Evolutionary conservation across 2,113 vertebrate species (phyloP).

Genomic region (Mus spicilegus): DNA sequence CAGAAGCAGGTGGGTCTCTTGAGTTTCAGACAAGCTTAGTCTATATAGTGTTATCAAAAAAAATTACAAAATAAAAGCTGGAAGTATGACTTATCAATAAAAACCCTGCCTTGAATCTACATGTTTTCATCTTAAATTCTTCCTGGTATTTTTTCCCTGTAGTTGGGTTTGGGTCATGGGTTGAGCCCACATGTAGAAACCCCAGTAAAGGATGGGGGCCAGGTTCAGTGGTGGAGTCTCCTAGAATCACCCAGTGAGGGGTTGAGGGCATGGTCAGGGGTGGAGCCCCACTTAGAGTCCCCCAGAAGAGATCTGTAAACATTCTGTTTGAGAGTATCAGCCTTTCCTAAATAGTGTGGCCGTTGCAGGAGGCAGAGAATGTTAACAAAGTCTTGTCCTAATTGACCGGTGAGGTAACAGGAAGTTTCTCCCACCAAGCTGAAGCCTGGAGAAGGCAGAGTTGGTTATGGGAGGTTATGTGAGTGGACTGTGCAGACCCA

Average conservation of each 20-base stretch:
- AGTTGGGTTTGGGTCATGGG: neutral
- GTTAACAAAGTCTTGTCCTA: neutral
- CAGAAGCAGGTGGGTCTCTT: neutral
- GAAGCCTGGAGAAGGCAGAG: neutral
- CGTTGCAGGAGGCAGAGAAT: neutral
- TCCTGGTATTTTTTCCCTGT: neutral
- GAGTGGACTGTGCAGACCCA: neutral
- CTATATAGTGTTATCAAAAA: neutral
- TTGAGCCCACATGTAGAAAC: neutral
- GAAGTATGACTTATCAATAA: neutral
- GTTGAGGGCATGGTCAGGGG: neutral
- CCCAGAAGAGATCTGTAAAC: neutral
- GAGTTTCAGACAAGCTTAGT: neutral
- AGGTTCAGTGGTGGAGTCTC: neutral
- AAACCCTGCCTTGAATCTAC: neutral
- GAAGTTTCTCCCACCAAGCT: neutral
- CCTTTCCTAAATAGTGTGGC: neutral
- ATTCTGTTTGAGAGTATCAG: neutral
- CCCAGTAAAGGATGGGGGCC: neutral
- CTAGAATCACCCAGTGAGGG: neutral
- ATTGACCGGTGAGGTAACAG: neutral
- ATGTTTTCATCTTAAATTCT: neutral
- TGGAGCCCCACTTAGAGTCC: neutral
- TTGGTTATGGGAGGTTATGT: neutral
- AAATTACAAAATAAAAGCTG: neutral